Base-by-base conservation (phyloP, 2,797 vertebrate genomes). In the Dicrostonyx torquatus region DNA sequence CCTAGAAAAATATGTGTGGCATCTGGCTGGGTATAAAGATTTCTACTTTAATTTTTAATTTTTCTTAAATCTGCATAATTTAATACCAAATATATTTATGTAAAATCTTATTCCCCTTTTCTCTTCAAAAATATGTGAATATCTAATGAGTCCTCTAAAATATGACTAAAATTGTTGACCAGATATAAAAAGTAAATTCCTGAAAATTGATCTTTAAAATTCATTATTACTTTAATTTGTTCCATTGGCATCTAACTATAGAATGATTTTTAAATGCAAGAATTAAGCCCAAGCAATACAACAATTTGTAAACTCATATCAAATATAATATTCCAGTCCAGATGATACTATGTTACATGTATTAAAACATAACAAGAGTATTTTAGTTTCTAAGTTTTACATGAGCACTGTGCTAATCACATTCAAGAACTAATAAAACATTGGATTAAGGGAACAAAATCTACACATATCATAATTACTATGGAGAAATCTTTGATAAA, bases 331-430 rank as follows among this genome's bases (percentile, higher is more conserved):
- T 87, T 79, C 43, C 14, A 84, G 5, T 31, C 34, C 29, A 66
- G 58, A 15, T 92, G 97, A 97, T 87, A 95, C 95, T 96, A 73
- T 97, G 94, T 53, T 90, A 85, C 83, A 96, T 96, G 92, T 94
- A 97, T 90, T 98, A 97, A 97, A 98, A 26, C 22, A 55, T 97
- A 97, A 96, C 96, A 97, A 92, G 88, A 94, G 88, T 97, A 92
- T 96, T 97, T 96, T 96, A 95, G 70, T 96, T 98, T 96, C 95
- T 97, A 85, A 93, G 96, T 97, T 97, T 97, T 96, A 96, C 37
- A 97, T 90, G 62, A 94, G 79, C 96, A 93, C 87, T 96, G 82
- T 92, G 96, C 94, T 97, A 98, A 97, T 98, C 97, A 96, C 95
- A 97, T 96, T 90, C 93, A 95, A 97, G 72, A 96, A 94, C 96